Evolutionary conservation across 2,888 invertebrate species (phyloP).

Genomic region (Drosophila quasianomalipes): DNA sequence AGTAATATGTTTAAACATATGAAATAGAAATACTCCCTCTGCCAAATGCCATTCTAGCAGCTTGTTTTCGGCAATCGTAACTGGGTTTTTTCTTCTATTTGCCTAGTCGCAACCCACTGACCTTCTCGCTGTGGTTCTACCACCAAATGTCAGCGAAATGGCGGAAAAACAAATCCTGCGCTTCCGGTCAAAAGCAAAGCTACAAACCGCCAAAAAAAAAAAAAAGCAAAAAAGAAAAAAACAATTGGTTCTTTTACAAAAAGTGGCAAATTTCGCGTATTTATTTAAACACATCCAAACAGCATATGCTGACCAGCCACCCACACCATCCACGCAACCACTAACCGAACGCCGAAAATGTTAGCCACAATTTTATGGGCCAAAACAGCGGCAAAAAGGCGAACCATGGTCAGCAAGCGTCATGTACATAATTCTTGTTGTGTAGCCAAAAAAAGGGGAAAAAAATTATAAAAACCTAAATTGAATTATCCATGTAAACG

Average conservation of each 20-base stretch:
- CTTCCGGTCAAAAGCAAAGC: slow-evolving; percentile 77
- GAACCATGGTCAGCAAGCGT: slow-evolving; percentile 33
- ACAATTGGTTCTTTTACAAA: slow-evolving; percentile 58
- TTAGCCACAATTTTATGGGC: slow-evolving; percentile 68
- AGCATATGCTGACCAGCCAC: slow-evolving; percentile 71
- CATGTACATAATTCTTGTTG: slow-evolving; percentile 69
- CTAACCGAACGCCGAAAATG: slow-evolving; percentile 37
- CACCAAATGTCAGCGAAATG: slow-evolving; percentile 73
- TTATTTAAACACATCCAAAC: slow-evolving; percentile 77
- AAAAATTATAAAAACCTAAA: slow-evolving; percentile 66
- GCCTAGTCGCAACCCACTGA: slow-evolving; percentile 66
- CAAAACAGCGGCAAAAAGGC: slow-evolving; percentile 54
- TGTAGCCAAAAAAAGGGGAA: slow-evolving; percentile 25
- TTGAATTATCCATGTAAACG: slow-evolving; percentile 78
- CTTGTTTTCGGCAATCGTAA: slow-evolving; percentile 13
- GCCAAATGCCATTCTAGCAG: slow-evolving; percentile 15
- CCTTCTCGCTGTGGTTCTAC: slow-evolving; percentile 68
- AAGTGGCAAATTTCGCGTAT: slow-evolving; percentile 79
- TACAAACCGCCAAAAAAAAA: slow-evolving; percentile 16
- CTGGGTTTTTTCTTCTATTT: not conserved
- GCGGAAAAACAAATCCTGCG: slow-evolving; percentile 84
- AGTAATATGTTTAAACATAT: slow-evolving; percentile 7
- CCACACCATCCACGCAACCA: slow-evolving; percentile 1
- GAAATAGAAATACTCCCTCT: not conserved
- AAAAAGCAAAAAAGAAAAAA: slow-evolving; percentile 1